These are phyloP conservation scores for Halichondria panicea DNA, from an alignment of 37 sponge, comb jelly and placozoan species.

Conservation along the genomic window DNA sequence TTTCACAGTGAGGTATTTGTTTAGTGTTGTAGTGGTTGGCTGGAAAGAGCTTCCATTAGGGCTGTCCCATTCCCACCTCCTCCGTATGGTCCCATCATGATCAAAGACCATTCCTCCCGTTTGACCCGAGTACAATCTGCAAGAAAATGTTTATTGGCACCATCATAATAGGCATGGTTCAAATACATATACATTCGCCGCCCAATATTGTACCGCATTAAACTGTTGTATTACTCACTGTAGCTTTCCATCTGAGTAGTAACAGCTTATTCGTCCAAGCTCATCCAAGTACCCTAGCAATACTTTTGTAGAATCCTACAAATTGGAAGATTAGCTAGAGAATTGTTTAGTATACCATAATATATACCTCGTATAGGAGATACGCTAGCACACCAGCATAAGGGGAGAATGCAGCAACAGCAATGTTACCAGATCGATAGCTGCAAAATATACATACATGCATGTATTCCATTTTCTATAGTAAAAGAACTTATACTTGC, in stretches of 20 bases:
- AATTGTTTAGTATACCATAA: neutral
- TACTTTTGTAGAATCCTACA: conserved; percentile 4
- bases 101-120: conserved; percentile 16
- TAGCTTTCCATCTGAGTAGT: conserved; percentile 11
- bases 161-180: neutral
- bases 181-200: too few species aligned
- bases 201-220: neutral
- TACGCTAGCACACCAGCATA: conserved; percentile 35
- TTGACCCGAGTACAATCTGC: neutral
- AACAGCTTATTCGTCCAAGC: conserved; percentile 36
- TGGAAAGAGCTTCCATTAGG: conserved; percentile 5
- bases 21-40: conserved; percentile 43
- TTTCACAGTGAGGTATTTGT: conserved; percentile 24
- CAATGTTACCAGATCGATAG: conserved; percentile 50
- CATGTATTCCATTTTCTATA: neutral
- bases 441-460: conserved; percentile 1
- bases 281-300: conserved; percentile 59
- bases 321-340: neutral
- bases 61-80: conserved; percentile 26
- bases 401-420: conserved; percentile 24
- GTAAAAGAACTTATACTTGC: conserved; percentile 13
- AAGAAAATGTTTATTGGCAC: neutral
- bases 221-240: neutral
- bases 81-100: conserved; percentile 18
- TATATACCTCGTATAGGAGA: conserved; percentile 22